Percentiles rank a stretch among this genome's conserved stretches.
These are phyloP conservation scores for Bufotes viridis DNA, from an alignment of 2,797 vertebrate genomes.

Conservation along the genomic window DNA sequence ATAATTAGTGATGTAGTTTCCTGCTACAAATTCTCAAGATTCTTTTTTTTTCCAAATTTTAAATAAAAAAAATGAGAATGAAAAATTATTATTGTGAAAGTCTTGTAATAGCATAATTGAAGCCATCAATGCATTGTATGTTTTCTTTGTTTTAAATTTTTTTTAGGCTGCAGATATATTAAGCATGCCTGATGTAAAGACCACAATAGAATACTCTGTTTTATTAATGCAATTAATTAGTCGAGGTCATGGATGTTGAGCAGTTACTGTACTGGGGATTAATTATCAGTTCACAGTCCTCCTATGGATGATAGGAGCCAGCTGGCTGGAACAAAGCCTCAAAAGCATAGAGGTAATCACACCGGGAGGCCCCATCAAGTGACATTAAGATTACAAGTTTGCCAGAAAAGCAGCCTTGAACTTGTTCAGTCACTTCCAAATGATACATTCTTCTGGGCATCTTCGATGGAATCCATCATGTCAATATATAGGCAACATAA, in stretches of 20 bases:
- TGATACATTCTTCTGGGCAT: not conserved
- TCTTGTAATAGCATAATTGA: not conserved
- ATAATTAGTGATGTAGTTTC: not conserved
- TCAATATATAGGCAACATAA: not conserved
- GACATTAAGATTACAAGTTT: conserved; percentile 19
- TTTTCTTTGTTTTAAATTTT: not conserved
- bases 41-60: not conserved
- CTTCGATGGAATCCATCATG: not conserved
- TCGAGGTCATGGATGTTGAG: conserved; percentile 25
- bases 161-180: conserved; percentile 12
- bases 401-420: conserved; percentile 10
- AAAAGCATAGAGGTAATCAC: conserved; percentile 21
- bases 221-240: conserved; percentile 42
- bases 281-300: conserved; percentile 39
- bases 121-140: not conserved
- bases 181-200: conserved; percentile 1
- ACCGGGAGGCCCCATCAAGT: conserved; percentile 11
- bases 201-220: conserved; percentile 18
- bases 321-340: conserved; percentile 13
- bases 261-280: conserved; percentile 38
- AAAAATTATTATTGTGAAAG: not conserved
- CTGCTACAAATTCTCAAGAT: not conserved
- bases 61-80: not conserved
- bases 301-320: conserved; percentile 30
- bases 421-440: not conserved